A percentile compares a stretch with the other conserved stretches of the same genome.
These are phyloP conservation scores for Podarcis raffonei DNA, from an alignment of 2,113 vertebrate species.

Conservation along the genomic window DNA sequence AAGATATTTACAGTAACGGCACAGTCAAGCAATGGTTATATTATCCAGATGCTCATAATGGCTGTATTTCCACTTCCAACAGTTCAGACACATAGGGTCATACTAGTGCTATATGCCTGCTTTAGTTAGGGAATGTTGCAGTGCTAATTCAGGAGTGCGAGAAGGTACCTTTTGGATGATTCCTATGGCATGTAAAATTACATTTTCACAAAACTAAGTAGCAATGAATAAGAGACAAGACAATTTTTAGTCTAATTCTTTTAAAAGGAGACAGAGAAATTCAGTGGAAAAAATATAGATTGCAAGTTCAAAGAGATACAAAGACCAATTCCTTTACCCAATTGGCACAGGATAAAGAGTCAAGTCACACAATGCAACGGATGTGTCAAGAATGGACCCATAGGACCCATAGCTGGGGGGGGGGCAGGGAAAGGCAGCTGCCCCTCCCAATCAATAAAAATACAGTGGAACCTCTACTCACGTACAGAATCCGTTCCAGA, in stretches of 20 bases:
- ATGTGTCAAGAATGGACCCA: background rate
- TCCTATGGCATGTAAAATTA: background rate
- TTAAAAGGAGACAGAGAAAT: background rate
- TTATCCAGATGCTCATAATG: background rate
- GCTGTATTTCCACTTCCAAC: background rate
- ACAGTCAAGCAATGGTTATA: background rate
- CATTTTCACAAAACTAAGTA: background rate
- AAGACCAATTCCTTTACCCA: background rate
- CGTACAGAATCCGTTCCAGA: no score
- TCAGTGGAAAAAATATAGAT: background rate
- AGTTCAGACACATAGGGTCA: background rate
- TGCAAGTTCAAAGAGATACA: background rate
- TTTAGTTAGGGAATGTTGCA: background rate
- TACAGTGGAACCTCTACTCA: no score
- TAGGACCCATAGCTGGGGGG: no score
- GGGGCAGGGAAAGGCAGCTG: no score
- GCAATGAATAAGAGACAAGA: background rate
- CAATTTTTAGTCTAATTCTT: background rate
- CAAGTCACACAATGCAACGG: background rate
- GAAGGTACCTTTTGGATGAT: background rate
- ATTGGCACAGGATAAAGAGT: background rate
- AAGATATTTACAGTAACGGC: background rate
- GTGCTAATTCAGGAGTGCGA: background rate
- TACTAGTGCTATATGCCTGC: background rate
- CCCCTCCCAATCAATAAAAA: no score